phyloP scores from a whole-genome alignment of 2,797 vertebrate species.

The Cuniculus paca region DNA sequence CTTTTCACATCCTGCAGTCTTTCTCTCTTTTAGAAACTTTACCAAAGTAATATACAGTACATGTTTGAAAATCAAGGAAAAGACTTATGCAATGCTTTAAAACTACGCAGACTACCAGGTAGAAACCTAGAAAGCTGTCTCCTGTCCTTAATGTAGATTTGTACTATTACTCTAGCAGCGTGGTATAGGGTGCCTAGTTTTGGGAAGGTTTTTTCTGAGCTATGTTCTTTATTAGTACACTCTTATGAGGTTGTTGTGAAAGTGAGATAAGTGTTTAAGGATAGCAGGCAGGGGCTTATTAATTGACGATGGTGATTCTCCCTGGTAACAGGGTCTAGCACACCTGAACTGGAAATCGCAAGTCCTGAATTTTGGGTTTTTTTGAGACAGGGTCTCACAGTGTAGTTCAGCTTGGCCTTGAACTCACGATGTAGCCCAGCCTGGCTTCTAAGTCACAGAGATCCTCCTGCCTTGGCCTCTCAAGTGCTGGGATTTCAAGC shows the following conservation, averaged over 20 bases:
- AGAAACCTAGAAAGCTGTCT: not conserved
- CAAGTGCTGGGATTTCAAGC: not conserved
- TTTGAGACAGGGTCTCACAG: not conserved
- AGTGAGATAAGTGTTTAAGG: not conserved
- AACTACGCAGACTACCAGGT: not conserved
- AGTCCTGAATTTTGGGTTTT: not conserved
- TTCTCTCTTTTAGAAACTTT: slow-evolving; percentile 14
- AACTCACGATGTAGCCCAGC: not conserved
- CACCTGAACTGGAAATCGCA: not conserved
- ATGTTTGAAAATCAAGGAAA: slow-evolving; percentile 46
- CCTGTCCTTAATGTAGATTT: not conserved
- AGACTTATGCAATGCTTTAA: not conserved
- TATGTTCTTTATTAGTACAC: not conserved
- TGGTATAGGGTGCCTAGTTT: not conserved
- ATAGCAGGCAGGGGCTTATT: not conserved
- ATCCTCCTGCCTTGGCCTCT: not conserved
- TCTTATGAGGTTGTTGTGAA: not conserved
- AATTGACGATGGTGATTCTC: not conserved
- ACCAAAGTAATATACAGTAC: not conserved
- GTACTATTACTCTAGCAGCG: not conserved
- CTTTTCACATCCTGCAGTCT: not conserved
- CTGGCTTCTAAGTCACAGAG: not conserved
- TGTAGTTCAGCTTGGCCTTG: not conserved
- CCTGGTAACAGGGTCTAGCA: not conserved
- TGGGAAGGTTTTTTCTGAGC: slow-evolving; percentile 40